phyloP scores from a whole-genome alignment of 2,797 vertebrate genomes.

The Australoheros facetus region DNA sequence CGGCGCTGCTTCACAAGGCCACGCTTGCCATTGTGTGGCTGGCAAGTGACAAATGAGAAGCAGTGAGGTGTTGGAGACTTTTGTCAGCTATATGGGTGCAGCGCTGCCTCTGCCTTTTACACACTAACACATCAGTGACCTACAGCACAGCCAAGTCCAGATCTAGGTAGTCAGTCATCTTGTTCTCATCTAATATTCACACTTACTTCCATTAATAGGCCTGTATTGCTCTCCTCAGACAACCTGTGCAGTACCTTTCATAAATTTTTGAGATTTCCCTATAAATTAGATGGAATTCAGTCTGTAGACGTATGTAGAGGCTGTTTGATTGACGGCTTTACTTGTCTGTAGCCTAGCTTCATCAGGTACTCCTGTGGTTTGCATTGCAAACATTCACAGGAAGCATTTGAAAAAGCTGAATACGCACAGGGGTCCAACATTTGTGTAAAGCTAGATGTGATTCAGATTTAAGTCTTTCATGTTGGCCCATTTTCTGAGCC shows the following conservation, averaged over 20 bases:
- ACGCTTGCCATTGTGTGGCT: conserved; percentile 48
- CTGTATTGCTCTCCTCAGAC: conserved; percentile 22
- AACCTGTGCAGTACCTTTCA: neutral
- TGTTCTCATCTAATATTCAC: conserved; percentile 19
- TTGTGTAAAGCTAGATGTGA: conserved; percentile 28
- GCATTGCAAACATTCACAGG: conserved; percentile 21
- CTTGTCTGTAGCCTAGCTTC: conserved; percentile 3
- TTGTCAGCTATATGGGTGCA: conserved; percentile 42
- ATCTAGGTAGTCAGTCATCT: conserved; percentile 25
- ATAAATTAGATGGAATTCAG: conserved; percentile 13
- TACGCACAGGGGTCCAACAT: neutral
- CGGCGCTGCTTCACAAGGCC: conserved; percentile 45
- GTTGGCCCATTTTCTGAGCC: conserved; percentile 21
- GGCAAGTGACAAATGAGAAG: conserved; percentile 63
- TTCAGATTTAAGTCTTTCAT: conserved; percentile 28
- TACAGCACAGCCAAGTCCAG: conserved; percentile 10
- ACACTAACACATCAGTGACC: conserved; percentile 38
- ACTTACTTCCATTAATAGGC: neutral
- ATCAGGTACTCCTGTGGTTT: conserved; percentile 19
- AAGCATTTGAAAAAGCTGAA: conserved; percentile 17
- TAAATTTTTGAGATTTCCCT: conserved; percentile 30
- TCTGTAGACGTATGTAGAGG: conserved; percentile 3
- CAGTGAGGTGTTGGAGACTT: conserved; percentile 56
- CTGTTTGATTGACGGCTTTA: conserved; percentile 24
- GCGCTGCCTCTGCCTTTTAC: conserved; percentile 31